These are phyloP conservation scores for Xylocopa sonorina DNA, from an alignment of 1,140 invertebrate genomes.

Conservation along the genomic window DNA sequence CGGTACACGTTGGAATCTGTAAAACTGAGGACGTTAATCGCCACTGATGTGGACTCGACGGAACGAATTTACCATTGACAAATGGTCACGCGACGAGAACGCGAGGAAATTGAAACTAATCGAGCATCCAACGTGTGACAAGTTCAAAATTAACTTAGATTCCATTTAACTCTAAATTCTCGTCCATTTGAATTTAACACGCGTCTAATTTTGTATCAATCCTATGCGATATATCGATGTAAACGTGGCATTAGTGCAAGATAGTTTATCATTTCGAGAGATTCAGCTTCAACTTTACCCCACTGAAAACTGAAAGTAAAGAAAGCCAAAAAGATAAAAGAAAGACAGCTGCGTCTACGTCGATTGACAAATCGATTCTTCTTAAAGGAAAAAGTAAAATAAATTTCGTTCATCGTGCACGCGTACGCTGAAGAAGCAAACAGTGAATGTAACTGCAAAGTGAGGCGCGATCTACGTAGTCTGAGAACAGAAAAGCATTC, in stretches of 20 bases:
- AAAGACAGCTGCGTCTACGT: neutral
- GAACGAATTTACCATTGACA: neutral
- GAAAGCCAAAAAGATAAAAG: neutral
- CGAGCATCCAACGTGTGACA: neutral
- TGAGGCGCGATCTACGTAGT: conserved; percentile 40
- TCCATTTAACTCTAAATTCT: too few species aligned
- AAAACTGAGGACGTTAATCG: conserved; percentile 1
- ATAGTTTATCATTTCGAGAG: neutral
- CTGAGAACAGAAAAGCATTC: conserved; percentile 24
- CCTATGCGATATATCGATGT: too few species aligned
- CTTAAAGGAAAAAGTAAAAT: neutral
- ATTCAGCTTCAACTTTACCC: too few species aligned
- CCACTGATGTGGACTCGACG: neutral
- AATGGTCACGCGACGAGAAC: neutral
- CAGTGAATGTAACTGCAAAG: conserved; percentile 22
- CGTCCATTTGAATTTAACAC: too few species aligned
- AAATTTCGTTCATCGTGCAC: conserved; percentile 18
- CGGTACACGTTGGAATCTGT: conserved; percentile 2
- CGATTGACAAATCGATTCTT: neutral
- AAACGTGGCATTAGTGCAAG: too few species aligned
- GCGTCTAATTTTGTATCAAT: too few species aligned
- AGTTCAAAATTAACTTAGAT: too few species aligned
- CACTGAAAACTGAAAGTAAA: neutral
- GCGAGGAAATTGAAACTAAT: neutral
- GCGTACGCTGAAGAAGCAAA: conserved; percentile 15